A percentile compares a stretch with the other conserved stretches of the same genome.
These are phyloP conservation scores for Junonia oenone DNA, from an alignment of 2,888 invertebrate genomes.

Conservation along the genomic window DNA sequence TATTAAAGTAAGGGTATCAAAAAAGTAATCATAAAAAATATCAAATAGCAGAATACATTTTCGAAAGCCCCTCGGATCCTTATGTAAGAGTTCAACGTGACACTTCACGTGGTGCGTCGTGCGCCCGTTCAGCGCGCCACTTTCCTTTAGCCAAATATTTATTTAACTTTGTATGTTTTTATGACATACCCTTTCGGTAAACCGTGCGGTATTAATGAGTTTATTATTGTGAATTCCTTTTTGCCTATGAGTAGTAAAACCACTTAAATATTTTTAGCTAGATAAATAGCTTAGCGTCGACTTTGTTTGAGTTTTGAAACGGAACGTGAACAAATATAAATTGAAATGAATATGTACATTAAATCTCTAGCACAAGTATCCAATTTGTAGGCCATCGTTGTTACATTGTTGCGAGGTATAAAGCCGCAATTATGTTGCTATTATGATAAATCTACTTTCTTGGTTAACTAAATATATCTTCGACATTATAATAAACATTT, in stretches of 20 bases:
- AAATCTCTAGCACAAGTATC: slow-evolving; percentile 7
- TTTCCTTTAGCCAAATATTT: slow-evolving; percentile 70
- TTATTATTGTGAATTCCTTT: neutral
- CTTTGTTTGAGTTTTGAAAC: neutral
- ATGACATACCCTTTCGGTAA: slow-evolving; percentile 20
- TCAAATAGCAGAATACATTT: slow-evolving; percentile 68
- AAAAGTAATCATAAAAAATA: slow-evolving; percentile 57
- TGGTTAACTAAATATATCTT: slow-evolving; percentile 2
- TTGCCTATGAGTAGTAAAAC: neutral
- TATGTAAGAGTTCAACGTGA: slow-evolving; percentile 79
- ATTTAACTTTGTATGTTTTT: slow-evolving; percentile 44
- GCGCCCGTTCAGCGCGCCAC: slow-evolving; percentile 67
- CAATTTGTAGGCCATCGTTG: slow-evolving; percentile 8
- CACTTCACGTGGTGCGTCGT: slow-evolving; percentile 58
- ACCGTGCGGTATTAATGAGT: neutral
- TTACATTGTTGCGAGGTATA: slow-evolving; percentile 20
- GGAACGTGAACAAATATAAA: neutral
- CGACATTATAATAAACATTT: neutral
- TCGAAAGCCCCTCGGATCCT: slow-evolving; percentile 73
- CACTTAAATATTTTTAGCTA: neutral
- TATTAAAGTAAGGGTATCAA: slow-evolving; percentile 51
- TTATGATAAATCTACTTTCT: slow-evolving; percentile 15
- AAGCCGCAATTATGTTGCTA: slow-evolving; percentile 15
- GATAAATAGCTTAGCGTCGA: neutral
- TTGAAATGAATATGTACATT: slow-evolving; percentile 1